Conservation (phyloP, 2,113 vertebrate genomes). For the Paradoxurus hermaphroditus region DNA sequence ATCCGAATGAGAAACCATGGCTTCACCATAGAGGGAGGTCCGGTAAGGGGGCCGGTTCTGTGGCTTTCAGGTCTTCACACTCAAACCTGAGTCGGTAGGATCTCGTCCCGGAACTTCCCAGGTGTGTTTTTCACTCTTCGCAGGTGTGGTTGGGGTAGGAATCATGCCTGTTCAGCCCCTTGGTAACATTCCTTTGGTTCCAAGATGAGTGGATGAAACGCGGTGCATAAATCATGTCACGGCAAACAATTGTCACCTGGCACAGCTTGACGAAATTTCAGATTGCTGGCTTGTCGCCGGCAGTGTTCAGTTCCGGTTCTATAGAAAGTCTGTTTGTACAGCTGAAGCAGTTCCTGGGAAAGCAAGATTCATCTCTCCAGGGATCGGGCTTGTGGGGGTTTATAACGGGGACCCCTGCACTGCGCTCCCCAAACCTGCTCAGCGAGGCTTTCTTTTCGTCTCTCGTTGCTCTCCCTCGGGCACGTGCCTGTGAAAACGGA, state of each 20-base stretch:
- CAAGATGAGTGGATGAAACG: slow-evolving; percentile 57
- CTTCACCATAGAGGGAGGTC: not conserved
- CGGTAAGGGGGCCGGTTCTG: not conserved
- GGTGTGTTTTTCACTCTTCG: slow-evolving; percentile 22
- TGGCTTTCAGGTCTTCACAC: slow-evolving; percentile 18
- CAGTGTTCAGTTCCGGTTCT: slow-evolving; percentile 60
- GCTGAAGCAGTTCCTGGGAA: slow-evolving; percentile 43
- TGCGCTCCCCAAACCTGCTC: not conserved
- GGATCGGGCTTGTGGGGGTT: not conserved
- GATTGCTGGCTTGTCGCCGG: slow-evolving; percentile 38
- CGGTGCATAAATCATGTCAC: slow-evolving; percentile 67
- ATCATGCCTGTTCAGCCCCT: slow-evolving; percentile 44
- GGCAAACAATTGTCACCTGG: slow-evolving; percentile 69
- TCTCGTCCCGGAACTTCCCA: slow-evolving; percentile 19
- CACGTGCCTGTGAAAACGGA: not conserved
- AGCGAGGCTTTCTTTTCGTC: slow-evolving; percentile 12
- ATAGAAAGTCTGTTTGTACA: slow-evolving; percentile 55
- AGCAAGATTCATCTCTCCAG: slow-evolving; percentile 13
- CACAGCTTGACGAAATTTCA: slow-evolving; percentile 61
- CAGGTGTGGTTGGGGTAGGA: slow-evolving; percentile 32
- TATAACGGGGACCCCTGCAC: not conserved
- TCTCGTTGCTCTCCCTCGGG: slow-evolving; percentile 9
- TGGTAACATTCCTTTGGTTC: slow-evolving; percentile 60
- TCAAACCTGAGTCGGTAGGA: slow-evolving; percentile 29
- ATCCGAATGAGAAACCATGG: not conserved